Conservation (phyloP, 2,797 vertebrate genomes). For the Chaunax sp. region DNA sequence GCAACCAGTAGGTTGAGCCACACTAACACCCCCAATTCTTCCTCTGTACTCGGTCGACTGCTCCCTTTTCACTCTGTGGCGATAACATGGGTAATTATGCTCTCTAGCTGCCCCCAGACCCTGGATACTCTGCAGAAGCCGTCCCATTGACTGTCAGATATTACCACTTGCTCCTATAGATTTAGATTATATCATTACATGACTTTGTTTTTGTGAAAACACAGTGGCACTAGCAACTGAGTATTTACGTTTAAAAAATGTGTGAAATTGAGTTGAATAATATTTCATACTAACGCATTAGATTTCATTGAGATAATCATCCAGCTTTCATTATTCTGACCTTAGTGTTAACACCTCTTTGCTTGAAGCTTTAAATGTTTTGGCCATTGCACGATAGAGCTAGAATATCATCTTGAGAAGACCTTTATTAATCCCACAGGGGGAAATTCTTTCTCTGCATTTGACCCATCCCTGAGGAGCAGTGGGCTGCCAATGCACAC, state of each 20-base stretch:
- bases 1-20: conserved; percentile 89
- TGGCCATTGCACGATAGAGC: neutral
- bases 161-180: conserved; percentile 39
- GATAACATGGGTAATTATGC: conserved; percentile 82
- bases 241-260: no score
- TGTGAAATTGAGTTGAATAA: neutral
- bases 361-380: neutral
- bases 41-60: conserved; percentile 39
- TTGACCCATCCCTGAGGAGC: no score
- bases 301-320: conserved; percentile 4
- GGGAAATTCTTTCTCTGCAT: no score
- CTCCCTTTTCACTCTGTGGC: conserved; percentile 57
- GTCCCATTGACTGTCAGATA: conserved; percentile 47
- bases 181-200: conserved; percentile 33
- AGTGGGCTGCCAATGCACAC: no score
- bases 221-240: no score
- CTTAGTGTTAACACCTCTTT: neutral
- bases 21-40: conserved; percentile 75
- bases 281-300: neutral
- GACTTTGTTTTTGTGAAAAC: conserved; percentile 11
- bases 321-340: neutral
- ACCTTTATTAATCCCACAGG: no score
- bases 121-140: conserved; percentile 34
- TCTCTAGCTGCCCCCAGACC: conserved; percentile 53
- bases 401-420: neutral